Conservation (phyloP, 1,140 invertebrate species). For the Bicyclus anynana region DNA sequence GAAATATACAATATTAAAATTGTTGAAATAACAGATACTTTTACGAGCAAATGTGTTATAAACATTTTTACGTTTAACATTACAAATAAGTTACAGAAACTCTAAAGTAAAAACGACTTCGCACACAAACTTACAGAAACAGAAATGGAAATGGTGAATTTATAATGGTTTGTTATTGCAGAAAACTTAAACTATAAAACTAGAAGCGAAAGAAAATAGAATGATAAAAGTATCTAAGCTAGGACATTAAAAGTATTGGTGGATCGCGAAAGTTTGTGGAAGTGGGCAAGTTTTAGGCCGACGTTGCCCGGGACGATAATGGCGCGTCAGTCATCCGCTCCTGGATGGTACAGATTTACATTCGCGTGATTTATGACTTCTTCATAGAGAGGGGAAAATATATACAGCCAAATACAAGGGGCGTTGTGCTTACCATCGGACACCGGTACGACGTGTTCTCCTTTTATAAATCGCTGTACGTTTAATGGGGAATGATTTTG, state of each 20-base stretch:
- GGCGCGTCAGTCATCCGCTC: constrained; percentile 68
- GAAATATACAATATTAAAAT: no score
- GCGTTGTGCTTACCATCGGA: constrained; percentile 9
- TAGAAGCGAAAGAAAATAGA: constrained; percentile 42
- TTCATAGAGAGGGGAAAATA: constrained; percentile 71
- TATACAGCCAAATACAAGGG: constrained; percentile 55
- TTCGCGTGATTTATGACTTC: constrained; percentile 73
- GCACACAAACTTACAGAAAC: background rate
- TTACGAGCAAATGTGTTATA: no score
- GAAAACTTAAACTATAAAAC: constrained; percentile 33
- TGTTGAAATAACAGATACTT: no score
- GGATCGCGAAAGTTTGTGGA: constrained; percentile 52
- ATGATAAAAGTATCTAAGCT: constrained; percentile 44
- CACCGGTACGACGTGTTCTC: constrained; percentile 4
- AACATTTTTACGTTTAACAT: no score
- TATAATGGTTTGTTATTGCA: constrained; percentile 16
- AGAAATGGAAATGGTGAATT: constrained; percentile 6
- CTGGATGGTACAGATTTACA: constrained; percentile 74
- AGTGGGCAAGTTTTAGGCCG: constrained; percentile 58
- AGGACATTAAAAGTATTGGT: constrained; percentile 53
- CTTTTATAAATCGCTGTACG: background rate
- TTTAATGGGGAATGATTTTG: background rate
- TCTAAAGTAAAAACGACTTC: background rate
- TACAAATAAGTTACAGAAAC: no score
- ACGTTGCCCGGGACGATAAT: constrained; percentile 53